phyloP scores from a whole-genome alignment of 2,888 invertebrate species.

The Zaprionus bogoriensis region DNA sequence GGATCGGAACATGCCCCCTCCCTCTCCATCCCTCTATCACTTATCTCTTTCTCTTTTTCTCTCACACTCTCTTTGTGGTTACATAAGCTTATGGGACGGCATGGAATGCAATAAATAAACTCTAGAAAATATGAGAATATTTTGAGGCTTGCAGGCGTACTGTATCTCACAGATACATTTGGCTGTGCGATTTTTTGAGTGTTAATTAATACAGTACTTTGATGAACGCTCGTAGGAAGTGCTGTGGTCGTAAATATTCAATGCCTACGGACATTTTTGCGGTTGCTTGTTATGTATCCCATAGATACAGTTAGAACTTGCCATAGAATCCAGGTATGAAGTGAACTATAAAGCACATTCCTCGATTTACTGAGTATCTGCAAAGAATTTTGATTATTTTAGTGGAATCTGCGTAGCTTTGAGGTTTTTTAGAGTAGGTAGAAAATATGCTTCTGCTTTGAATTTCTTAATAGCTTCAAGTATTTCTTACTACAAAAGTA shows the following conservation, averaged over 20 bases:
- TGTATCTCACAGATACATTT: conserved; percentile 1
- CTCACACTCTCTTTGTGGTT: conserved; percentile 5
- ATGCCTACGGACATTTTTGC: background rate
- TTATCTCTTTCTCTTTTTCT: background rate
- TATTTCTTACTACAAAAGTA: no score
- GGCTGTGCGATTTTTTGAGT: background rate
- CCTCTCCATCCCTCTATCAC: background rate
- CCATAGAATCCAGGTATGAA: background rate
- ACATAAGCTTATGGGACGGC: conserved; percentile 14
- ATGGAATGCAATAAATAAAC: conserved; percentile 18
- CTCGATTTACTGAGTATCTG: no score
- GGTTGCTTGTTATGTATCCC: background rate
- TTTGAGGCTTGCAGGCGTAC: background rate
- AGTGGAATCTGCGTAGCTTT: no score
- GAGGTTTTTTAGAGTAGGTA: no score
- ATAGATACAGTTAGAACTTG: background rate
- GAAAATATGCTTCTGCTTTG: no score
- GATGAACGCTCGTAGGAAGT: background rate
- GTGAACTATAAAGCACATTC: no score
- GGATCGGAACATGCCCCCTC: conserved; percentile 7
- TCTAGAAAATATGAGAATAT: conserved; percentile 19
- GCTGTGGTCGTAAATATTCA: background rate
- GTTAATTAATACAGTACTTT: background rate
- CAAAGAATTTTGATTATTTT: no score
- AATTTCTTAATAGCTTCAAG: no score